Conservation (phyloP, 2,113 vertebrate genomes). For the Vulpes vulpes region DNA sequence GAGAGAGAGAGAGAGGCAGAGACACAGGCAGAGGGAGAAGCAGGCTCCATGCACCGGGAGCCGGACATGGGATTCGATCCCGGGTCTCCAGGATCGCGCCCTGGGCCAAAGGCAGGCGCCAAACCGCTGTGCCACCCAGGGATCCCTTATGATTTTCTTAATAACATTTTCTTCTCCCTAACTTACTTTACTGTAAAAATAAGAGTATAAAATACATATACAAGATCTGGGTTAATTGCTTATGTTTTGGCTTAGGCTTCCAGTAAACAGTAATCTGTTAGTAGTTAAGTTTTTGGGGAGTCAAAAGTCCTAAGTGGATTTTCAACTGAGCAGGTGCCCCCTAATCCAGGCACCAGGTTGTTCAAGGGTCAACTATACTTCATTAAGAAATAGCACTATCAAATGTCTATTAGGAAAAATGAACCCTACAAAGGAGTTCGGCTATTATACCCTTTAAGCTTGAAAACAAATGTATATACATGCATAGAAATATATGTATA, state of each 20-base stretch:
- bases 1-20: no score
- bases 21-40: no score
- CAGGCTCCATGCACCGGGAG: no score
- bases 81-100: no score
- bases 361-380: neutral
- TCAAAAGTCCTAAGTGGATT: neutral
- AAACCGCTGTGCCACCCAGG: no score
- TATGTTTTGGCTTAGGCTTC: neutral
- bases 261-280: neutral
- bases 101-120: no score
- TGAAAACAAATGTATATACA: neutral
- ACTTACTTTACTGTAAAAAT: neutral
- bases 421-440: neutral
- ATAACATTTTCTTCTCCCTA: neutral
- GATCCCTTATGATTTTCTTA: neutral
- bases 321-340: neutral
- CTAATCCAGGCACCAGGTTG: neutral
- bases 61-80: no score
- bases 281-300: neutral
- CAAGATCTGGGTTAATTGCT: neutral
- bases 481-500: neutral
- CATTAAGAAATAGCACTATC: neutral
- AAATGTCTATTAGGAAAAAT: neutral
- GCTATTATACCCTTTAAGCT: neutral
- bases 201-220: neutral